Percentiles rank a stretch among this genome's conserved stretches.
These are phyloP conservation scores for Chironex yamaguchii DNA, from an alignment of 30 jellyfish, hydroid and myxozoan genomes.

Conservation along the genomic window DNA sequence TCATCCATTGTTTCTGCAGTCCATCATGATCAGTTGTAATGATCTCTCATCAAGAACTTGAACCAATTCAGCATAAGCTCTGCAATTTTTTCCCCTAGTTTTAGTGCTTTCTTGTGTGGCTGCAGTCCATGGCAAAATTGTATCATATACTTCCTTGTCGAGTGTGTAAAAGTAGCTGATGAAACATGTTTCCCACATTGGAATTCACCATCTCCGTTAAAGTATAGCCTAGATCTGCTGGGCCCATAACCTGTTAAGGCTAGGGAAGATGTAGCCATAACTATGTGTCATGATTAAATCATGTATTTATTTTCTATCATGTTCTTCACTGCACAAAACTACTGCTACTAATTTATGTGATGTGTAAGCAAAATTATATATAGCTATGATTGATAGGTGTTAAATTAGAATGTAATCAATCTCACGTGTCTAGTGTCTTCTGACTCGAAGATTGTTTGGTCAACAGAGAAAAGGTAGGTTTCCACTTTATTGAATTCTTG, in stretches of 20 bases:
- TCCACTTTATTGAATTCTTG: too few relatives aligned
- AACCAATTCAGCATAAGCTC: constrained; percentile 42
- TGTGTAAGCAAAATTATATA: too few relatives aligned
- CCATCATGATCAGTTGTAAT: constrained; percentile 19
- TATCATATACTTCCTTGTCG: not conserved
- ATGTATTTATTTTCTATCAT: too few relatives aligned
- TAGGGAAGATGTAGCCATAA: too few relatives aligned
- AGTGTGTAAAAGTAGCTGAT: constrained; percentile 34
- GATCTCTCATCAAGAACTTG: constrained; percentile 34
- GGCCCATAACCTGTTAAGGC: constrained; percentile 85
- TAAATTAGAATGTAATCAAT: too few relatives aligned
- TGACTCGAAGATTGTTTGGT: too few relatives aligned
- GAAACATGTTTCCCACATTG: constrained; percentile 62
- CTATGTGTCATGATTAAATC: too few relatives aligned
- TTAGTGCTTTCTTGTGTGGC: constrained; percentile 3
- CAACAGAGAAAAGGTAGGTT: too few relatives aligned
- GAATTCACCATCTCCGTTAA: constrained; percentile 41
- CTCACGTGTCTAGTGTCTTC: too few relatives aligned
- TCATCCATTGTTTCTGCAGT: constrained; percentile 21
- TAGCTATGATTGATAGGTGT: too few relatives aligned
- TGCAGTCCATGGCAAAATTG: not conserved
- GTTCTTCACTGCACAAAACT: too few relatives aligned
- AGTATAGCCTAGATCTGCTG: constrained; percentile 40
- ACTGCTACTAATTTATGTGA: too few relatives aligned
- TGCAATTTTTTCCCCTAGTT: not conserved